Conservation (phyloP, 2,113 vertebrate species). For the Tragelaphus strepsiceros region DNA sequence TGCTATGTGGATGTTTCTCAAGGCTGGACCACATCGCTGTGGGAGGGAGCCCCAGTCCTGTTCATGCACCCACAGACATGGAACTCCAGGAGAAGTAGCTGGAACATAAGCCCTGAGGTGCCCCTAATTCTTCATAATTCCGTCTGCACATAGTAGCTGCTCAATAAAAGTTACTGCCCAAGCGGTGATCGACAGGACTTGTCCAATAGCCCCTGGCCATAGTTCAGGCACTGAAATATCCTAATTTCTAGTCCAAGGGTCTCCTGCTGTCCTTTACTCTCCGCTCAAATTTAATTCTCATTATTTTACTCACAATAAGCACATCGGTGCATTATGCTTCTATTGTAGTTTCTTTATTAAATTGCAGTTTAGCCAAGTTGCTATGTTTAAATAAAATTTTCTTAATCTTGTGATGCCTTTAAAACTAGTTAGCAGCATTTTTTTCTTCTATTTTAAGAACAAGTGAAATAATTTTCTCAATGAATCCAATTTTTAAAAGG, state of each 20-base stretch:
- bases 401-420: neutral
- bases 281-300: neutral
- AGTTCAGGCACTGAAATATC: neutral
- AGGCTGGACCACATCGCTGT: neutral
- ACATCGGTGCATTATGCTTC: neutral
- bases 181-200: rapidly evolving
- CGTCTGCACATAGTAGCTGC: rapidly evolving
- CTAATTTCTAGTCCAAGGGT: neutral
- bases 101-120: rapidly evolving
- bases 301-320: neutral
- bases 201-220: too few relatives aligned
- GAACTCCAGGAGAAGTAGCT: neutral
- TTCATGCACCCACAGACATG: neutral
- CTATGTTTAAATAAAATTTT: neutral
- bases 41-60: rapidly evolving
- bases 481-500: neutral
- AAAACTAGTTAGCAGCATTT: neutral
- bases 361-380: neutral
- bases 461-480: neutral
- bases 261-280: too few relatives aligned
- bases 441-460: neutral
- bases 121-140: too few relatives aligned
- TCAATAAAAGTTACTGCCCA: too few relatives aligned
- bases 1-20: rapidly evolving
- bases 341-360: neutral